Conservation (phyloP, 2,113 vertebrate species). For the Vicugna pacos region DNA sequence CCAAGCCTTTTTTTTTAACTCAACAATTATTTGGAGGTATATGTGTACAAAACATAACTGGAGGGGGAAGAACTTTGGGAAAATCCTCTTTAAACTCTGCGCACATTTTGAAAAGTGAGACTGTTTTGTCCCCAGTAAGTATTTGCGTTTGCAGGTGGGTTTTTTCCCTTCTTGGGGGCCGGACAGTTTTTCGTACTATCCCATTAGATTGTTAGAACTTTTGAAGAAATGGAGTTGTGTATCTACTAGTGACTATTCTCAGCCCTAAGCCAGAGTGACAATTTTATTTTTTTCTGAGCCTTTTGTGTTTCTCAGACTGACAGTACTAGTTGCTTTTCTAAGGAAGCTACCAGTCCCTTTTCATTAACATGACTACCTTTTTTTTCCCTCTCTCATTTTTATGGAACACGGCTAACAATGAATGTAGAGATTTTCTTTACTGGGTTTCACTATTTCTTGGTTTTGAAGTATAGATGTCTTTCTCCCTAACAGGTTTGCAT, state of each 20-base stretch:
- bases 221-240: background rate
- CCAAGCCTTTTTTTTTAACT: background rate
- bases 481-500: slow-evolving; percentile 87
- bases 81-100: background rate
- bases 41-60: background rate
- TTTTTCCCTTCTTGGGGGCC: background rate
- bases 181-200: slow-evolving; percentile 36
- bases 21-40: background rate
- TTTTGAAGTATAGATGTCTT: background rate
- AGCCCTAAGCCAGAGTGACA: background rate
- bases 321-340: background rate
- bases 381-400: background rate
- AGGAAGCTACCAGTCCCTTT: background rate
- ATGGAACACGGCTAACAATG: background rate
- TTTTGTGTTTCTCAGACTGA: background rate
- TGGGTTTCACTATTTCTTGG: background rate
- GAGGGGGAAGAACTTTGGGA: background rate
- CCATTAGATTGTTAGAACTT: background rate
- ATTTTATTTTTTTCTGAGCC: slow-evolving; percentile 3
- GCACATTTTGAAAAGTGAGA: background rate
- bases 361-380: background rate
- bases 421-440: background rate
- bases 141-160: background rate
- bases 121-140: background rate
- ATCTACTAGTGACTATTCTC: background rate